Percentiles rank a stretch among this genome's conserved stretches.
Conservation (phyloP, 2,797 vertebrate genomes). For the Cyprinella venusta region DNA sequence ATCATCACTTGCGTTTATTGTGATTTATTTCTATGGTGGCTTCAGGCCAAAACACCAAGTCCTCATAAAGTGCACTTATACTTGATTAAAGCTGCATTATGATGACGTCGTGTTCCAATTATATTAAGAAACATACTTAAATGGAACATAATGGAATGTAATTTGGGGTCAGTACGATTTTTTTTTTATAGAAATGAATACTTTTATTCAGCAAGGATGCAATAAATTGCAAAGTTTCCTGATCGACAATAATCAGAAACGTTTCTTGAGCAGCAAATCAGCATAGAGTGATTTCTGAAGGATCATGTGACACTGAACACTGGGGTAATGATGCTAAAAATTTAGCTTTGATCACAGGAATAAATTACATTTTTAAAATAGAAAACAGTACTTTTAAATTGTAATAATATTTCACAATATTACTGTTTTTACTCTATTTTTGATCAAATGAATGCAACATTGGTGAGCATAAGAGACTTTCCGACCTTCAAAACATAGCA, state of each 20-base stretch:
- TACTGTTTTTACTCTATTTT: not conserved
- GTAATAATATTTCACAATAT: not conserved
- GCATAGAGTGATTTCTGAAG: not conserved
- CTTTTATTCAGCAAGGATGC: not conserved
- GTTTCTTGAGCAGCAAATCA: not conserved
- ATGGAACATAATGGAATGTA: not conserved
- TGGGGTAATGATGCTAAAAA: not conserved
- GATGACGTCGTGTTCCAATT: not conserved
- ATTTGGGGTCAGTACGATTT: not conserved
- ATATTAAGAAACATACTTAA: not conserved
- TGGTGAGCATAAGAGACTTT: not conserved
- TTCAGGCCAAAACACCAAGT: conserved; percentile 11
- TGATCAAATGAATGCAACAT: not conserved
- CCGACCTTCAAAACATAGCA: not conserved
- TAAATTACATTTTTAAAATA: too few relatives aligned
- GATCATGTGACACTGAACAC: not conserved
- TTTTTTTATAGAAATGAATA: not conserved
- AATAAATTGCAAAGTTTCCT: not conserved
- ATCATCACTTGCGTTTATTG: conserved; percentile 1
- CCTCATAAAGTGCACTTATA: conserved; percentile 36
- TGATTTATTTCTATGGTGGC: conserved; percentile 16
- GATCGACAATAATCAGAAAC: not conserved
- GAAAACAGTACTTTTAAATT: not conserved
- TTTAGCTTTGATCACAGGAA: not conserved
- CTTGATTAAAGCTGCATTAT: conserved; percentile 30